phyloP scores from a whole-genome alignment of 2,888 invertebrate genomes.

The Eumerus sabulonum region DNA sequence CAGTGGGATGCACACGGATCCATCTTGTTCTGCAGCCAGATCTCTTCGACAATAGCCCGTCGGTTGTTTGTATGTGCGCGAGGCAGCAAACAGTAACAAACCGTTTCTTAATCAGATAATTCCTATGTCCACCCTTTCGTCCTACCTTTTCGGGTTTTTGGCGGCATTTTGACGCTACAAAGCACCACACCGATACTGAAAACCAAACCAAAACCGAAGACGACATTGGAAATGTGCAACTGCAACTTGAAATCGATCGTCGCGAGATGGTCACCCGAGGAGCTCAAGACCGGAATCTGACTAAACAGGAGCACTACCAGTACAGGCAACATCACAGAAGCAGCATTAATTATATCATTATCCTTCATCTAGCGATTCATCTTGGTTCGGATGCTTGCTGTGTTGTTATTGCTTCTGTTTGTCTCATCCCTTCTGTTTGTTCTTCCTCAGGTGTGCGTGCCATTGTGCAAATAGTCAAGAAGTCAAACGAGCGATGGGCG shows the following conservation, averaged over 20 bases:
- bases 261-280: constrained; percentile 21
- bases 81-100: constrained; percentile 66
- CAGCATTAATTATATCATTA: constrained; percentile 77
- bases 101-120: constrained; percentile 68
- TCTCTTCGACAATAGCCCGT: constrained; percentile 29
- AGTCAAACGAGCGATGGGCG: constrained; percentile 11
- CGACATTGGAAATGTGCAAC: constrained; percentile 63
- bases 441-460: no score
- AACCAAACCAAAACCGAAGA: constrained; percentile 20
- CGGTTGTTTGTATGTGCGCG: constrained; percentile 25
- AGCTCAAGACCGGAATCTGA: constrained; percentile 1
- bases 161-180: constrained; percentile 64
- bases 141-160: constrained; percentile 57
- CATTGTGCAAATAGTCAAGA: no score
- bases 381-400: constrained; percentile 64
- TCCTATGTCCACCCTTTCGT: constrained; percentile 60
- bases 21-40: constrained; percentile 7
- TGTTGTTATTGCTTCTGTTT: no score
- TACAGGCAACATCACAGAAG: constrained; percentile 68
- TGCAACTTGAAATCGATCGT: constrained; percentile 55
- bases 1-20: constrained; percentile 55
- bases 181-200: constrained; percentile 23
- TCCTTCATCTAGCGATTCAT: constrained; percentile 76
- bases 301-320: constrained; percentile 69
- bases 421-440: constrained; percentile 33